A percentile compares a stretch with the other conserved stretches of the same genome.
Conservation (phyloP, 2,888 invertebrate genomes). For the Crossocerus cetratus region DNA sequence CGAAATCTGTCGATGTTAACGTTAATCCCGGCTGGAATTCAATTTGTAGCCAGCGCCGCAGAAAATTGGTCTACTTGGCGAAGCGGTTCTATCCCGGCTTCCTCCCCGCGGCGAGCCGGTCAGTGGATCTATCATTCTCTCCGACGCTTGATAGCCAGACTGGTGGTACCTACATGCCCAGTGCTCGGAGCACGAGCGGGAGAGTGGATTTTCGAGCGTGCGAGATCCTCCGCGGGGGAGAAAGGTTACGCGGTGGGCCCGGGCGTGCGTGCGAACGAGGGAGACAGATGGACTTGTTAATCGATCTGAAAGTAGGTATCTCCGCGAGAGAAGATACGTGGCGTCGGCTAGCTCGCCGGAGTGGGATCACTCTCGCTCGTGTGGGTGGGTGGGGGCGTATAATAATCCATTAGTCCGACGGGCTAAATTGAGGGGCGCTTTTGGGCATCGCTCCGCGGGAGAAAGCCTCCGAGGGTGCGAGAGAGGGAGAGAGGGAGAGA, state of each 20-base stretch:
- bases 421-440: conserved; percentile 59
- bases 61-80: conserved; percentile 61
- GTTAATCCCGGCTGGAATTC: conserved; percentile 57
- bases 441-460: conserved; percentile 11
- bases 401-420: conserved; percentile 68
- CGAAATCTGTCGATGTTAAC: conserved; percentile 60
- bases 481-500: conserved; percentile 11
- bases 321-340: conserved; percentile 42
- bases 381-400: conserved; percentile 58
- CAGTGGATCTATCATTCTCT: conserved; percentile 44
- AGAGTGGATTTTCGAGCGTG: not conserved
- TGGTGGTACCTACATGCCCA: not conserved
- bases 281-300: conserved; percentile 42
- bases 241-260: not conserved
- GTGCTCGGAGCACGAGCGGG: conserved; percentile 8
- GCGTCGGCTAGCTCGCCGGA: conserved; percentile 40
- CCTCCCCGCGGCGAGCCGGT: conserved; percentile 19
- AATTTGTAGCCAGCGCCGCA: conserved; percentile 55
- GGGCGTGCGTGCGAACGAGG: not conserved
- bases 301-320: conserved; percentile 59
- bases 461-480: conserved; percentile 10
- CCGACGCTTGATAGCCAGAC: conserved; percentile 8
- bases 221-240: not conserved
- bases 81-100: conserved; percentile 55
- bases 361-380: conserved; percentile 51